A percentile compares a stretch with the other conserved stretches of the same genome.
Conservation (phyloP, 2,888 invertebrate genomes). For the Zygothrica quintamaculata region DNA sequence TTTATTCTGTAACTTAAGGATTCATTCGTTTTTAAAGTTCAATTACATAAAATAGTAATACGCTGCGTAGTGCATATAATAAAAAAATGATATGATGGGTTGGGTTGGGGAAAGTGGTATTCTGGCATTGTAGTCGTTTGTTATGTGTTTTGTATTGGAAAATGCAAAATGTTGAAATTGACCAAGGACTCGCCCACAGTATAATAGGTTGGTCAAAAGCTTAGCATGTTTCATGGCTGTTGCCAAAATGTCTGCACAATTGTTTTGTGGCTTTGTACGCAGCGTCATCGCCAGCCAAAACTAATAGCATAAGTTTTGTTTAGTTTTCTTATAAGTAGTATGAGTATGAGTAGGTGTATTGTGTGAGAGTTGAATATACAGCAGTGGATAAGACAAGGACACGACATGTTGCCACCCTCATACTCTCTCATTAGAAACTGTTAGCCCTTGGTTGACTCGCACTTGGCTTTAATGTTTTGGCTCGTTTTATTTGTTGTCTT, state of each 20-base stretch:
- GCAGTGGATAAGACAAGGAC: slow-evolving; percentile 12
- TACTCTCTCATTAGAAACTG: slow-evolving; percentile 36
- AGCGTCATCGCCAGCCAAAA: slow-evolving; percentile 64
- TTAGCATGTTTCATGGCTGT: slow-evolving; percentile 26
- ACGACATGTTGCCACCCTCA: slow-evolving; percentile 46
- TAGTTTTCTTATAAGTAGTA: slow-evolving; percentile 25
- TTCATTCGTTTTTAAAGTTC: no score
- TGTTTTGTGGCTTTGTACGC: slow-evolving; percentile 60
- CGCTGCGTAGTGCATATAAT: slow-evolving; percentile 12
- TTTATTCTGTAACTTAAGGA: no score
- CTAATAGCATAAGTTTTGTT: slow-evolving; percentile 66
- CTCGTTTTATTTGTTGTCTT: slow-evolving; percentile 39
- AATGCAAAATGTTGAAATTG: slow-evolving; percentile 23
- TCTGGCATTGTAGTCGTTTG: neutral
- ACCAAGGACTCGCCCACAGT: slow-evolving; percentile 54
- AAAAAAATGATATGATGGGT: slow-evolving; percentile 30
- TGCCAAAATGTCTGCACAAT: slow-evolving; percentile 74
- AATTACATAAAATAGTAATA: slow-evolving; percentile 17
- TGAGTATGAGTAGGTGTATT: slow-evolving; percentile 9
- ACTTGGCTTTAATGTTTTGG: slow-evolving; percentile 35
- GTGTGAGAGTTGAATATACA: neutral
- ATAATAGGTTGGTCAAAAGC: slow-evolving; percentile 5
- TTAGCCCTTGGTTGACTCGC: slow-evolving; percentile 20
- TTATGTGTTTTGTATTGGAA: slow-evolving; percentile 7
- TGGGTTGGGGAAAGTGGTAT: no score